These are phyloP conservation scores for Cerastis leucographa DNA, from an alignment of 2,888 invertebrate genomes.

Conservation along the genomic window DNA sequence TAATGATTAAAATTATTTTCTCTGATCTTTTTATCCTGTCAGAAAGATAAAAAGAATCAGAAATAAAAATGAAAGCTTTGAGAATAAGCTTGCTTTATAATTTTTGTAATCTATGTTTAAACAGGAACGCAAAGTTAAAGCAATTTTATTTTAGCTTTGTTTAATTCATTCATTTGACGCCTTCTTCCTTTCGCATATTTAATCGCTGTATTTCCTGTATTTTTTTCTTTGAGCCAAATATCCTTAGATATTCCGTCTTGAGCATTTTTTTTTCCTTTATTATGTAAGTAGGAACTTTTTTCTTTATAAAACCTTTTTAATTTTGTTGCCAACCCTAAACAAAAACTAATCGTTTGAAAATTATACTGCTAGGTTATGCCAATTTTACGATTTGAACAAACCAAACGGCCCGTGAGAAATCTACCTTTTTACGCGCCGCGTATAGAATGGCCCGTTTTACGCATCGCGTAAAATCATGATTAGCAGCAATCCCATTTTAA, in stretches of 20 bases:
- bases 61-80: neutral
- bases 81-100: constrained; percentile 24
- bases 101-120: constrained; percentile 39
- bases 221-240: constrained; percentile 21
- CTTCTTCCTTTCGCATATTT: constrained; percentile 16
- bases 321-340: constrained; percentile 49
- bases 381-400: constrained; percentile 67
- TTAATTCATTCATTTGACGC: constrained; percentile 40
- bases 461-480: constrained; percentile 62
- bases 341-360: constrained; percentile 68
- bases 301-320: constrained; percentile 2
- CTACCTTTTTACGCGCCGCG: constrained; percentile 67
- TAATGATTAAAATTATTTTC: neutral
- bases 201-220: constrained; percentile 8
- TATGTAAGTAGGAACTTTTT: neutral
- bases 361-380: constrained; percentile 67
- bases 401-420: constrained; percentile 69
- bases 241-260: neutral
- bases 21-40: neutral
- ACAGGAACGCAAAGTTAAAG: constrained; percentile 35
- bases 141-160: constrained; percentile 43
- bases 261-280: neutral
- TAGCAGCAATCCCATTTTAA: constrained; percentile 46
- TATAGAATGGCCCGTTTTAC: constrained; percentile 60
- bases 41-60: neutral